Percentiles rank a stretch among this genome's conserved stretches.
These are phyloP conservation scores for Madoqua kirkii DNA, from an alignment of 2,113 vertebrate species.

Conservation along the genomic window DNA sequence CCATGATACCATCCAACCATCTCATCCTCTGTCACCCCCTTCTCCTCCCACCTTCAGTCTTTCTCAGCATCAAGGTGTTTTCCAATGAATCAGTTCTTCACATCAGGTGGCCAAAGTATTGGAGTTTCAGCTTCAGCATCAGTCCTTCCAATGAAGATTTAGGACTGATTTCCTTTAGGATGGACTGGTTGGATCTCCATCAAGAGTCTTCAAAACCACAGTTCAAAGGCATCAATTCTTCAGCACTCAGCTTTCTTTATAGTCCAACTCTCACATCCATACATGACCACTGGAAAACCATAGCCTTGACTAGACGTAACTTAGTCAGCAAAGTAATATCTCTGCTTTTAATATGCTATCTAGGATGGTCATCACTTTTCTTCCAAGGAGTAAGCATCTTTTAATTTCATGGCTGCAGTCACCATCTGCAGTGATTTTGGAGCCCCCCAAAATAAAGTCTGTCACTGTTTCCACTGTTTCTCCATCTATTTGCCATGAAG, in stretches of 20 bases:
- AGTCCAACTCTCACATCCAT: background rate
- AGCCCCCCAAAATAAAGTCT: background rate
- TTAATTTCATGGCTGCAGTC: background rate
- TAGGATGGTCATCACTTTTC: background rate
- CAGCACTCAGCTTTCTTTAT: rapidly evolving
- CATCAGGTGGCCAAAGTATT: background rate
- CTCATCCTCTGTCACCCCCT: background rate
- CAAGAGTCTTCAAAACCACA: background rate
- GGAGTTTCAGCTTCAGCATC: background rate
- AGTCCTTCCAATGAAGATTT: background rate
- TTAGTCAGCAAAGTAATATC: background rate
- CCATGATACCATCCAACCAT: background rate
- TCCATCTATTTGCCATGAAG: background rate
- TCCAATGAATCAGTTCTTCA: background rate
- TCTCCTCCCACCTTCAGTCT: background rate
- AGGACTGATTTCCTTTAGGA: background rate
- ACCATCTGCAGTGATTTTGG: background rate
- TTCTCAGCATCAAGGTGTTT: background rate
- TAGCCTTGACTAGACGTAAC: rapidly evolving
- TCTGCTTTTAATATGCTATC: background rate
- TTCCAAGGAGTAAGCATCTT: background rate
- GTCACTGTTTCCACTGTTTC: background rate
- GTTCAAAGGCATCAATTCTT: background rate
- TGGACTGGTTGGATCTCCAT: background rate
- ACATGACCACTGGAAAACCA: background rate